These are phyloP conservation scores for Colossoma macropomum DNA, from an alignment of 2,113 vertebrate genomes.

Conservation along the genomic window DNA sequence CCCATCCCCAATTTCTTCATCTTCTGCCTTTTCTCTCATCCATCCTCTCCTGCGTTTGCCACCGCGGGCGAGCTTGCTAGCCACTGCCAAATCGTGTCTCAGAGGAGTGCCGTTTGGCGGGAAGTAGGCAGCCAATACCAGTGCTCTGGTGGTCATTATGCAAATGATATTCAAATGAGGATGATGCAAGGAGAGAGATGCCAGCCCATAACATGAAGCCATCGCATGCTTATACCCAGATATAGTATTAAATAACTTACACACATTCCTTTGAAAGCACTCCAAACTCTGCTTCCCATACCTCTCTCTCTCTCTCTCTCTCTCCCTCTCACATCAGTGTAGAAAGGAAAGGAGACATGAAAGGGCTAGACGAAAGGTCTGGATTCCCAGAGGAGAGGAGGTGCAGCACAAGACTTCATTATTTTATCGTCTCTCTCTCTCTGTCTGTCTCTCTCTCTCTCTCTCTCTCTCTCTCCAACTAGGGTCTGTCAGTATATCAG, in stretches of 20 bases:
- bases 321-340: neutral
- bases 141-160: slow-evolving; percentile 1
- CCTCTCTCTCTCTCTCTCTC: too few species aligned
- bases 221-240: neutral
- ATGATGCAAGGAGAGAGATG: neutral
- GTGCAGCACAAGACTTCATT: neutral
- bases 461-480: neutral
- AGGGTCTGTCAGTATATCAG: neutral
- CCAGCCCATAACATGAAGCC: neutral
- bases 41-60: neutral
- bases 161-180: slow-evolving; percentile 23
- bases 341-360: neutral
- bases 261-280: neutral
- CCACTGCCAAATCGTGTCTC: slow-evolving; percentile 15
- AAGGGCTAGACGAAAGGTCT: neutral
- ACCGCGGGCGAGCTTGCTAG: neutral
- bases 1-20: neutral
- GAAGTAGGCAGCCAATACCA: slow-evolving; percentile 38
- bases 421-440: neutral
- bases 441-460: neutral
- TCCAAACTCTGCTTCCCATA: neutral
- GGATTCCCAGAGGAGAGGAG: neutral
- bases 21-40: neutral
- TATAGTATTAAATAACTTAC: neutral
- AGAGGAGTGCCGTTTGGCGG: slow-evolving; percentile 4